A percentile compares a stretch with the other conserved stretches of the same genome.
These are phyloP conservation scores for Pseudochirops corinnae DNA, from an alignment of 2,797 vertebrate genomes.

Conservation along the genomic window DNA sequence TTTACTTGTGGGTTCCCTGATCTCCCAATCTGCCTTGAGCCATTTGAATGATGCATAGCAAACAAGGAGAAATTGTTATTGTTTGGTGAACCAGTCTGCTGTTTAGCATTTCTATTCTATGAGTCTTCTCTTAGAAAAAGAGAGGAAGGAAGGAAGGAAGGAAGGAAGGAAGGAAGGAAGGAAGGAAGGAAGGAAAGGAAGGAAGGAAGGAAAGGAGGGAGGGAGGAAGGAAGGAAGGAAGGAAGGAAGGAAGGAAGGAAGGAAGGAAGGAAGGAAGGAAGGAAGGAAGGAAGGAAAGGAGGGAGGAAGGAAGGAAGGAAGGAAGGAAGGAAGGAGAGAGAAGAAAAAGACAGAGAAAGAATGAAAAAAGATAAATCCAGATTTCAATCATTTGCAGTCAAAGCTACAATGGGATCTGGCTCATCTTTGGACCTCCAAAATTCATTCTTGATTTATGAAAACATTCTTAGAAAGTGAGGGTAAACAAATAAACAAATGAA, in stretches of 20 bases:
- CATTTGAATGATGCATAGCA: not conserved
- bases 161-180: too few species aligned
- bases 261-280: too few species aligned
- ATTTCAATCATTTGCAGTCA: not conserved
- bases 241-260: not conserved
- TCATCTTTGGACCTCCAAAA: not conserved
- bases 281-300: too few species aligned
- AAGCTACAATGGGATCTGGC: not conserved
- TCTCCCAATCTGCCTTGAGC: not conserved
- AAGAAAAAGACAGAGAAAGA: too few species aligned
- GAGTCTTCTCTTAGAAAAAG: not conserved
- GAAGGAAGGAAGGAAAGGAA: too few species aligned
- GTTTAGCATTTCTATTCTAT: not conserved
- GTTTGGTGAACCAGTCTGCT: not conserved
- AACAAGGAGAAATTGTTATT: not conserved
- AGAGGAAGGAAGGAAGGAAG: too few species aligned
- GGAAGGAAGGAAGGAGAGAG: not conserved
- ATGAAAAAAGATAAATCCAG: not conserved
- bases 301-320: too few species aligned
- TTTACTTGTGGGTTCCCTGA: not conserved
- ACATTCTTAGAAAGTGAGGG: not conserved
- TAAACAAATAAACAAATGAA: not conserved
- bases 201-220: too few species aligned
- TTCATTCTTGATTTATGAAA: not conserved
- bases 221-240: too few species aligned